Base-by-base conservation (phyloP, 2,888 invertebrate species). In the Charanyca ferruginea region DNA sequence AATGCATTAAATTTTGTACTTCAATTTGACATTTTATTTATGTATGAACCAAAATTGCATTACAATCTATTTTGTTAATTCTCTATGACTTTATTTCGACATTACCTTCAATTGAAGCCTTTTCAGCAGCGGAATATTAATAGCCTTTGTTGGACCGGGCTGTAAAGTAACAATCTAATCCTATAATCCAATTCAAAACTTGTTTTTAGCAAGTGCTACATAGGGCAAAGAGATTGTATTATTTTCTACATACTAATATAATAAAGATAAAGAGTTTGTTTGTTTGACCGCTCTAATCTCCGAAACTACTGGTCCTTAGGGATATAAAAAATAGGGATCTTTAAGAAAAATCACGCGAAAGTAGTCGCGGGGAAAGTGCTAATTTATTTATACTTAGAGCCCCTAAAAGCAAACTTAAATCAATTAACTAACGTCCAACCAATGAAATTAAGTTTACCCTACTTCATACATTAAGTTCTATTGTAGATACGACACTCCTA, bases 101-200 rank as follows among this genome's bases (percentile, higher is more conserved):
- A 48, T 23, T 55, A 67, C 70, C 72, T 74, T 68, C 54, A 54
- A 57, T 63, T 55, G 81, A 81, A 81, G 68, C 77, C 81, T 67
- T 63, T 74, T 53, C 22, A 63, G 60, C 2, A 45, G 41, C 32
- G 6, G 51, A 54, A 67, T 79, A 77, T 70, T 65, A 60, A 71
- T 53, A 67, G 55, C 13, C 16, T 63, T 20, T 55, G 28, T 44
- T 28, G 45, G 42, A 45, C 52, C 48, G n/a, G 60, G 45, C 55
- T 68, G 62, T 47, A 70, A 61, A 55, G 60, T 66, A 68, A 47
- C 60, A 45, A 49, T 74, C 18, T 79, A 72, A 79, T 77, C 71
- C 42, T 41, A 23, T 81, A 71, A 79, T 79, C 66, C 54, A 66
- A 73, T 69, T 60, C 20, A 54, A 59, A 62, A 66, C 52, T 67